phyloP scores from a whole-genome alignment of 2,888 invertebrate species.

The Neoitamus cyanurus region DNA sequence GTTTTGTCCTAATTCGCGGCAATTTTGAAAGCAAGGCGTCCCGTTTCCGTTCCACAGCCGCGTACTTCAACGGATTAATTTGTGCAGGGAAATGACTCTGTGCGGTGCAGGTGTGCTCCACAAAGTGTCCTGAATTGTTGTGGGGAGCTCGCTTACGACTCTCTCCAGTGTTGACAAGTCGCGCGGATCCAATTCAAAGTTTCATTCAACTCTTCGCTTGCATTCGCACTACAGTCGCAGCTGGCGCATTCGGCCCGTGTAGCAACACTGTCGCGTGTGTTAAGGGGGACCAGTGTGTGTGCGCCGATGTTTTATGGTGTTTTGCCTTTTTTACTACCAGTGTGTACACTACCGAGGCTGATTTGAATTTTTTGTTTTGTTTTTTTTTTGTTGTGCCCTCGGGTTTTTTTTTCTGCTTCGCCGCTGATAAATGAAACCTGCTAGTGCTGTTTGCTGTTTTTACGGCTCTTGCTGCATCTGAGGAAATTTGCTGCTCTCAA shows the following conservation, averaged over 20 bases:
- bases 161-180: conserved; percentile 39
- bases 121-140: background rate
- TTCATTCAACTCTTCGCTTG: conserved; percentile 44
- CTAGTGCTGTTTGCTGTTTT: background rate
- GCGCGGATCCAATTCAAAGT: conserved; percentile 15
- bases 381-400: conserved; percentile 2
- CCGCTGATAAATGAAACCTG: conserved; percentile 2
- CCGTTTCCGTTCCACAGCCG: background rate
- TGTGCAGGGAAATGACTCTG: background rate
- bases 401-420: background rate
- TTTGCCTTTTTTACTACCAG: background rate
- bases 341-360: background rate
- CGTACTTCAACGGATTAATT: background rate
- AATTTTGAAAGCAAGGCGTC: background rate
- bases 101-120: background rate
- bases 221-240: background rate
- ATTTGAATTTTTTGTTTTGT: conserved; percentile 26
- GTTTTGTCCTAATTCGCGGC: background rate
- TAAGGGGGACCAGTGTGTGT: background rate
- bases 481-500: background rate
- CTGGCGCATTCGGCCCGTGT: conserved; percentile 12
- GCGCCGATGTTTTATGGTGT: background rate
- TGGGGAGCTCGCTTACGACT: background rate
- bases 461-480: background rate
- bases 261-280: background rate